phyloP scores from a whole-genome alignment of 2,113 vertebrate genomes.

The Muntiacus muntjak region DNA sequence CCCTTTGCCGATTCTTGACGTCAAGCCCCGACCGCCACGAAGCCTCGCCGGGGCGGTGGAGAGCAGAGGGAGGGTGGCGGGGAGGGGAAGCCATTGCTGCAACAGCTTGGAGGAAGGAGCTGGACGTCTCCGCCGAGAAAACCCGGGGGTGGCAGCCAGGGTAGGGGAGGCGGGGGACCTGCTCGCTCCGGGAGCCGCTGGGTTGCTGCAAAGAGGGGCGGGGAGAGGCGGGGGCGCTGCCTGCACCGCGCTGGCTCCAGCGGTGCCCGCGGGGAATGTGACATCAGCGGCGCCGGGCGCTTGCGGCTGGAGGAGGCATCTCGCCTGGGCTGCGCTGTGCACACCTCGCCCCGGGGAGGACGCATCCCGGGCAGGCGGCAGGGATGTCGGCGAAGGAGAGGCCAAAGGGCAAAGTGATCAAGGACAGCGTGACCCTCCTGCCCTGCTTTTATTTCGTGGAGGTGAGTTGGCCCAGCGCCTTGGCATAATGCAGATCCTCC shows the following conservation, averaged over 20 bases:
- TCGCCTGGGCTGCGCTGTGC: slow-evolving; percentile 51
- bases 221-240: slow-evolving; percentile 53
- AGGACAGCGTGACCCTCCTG: slow-evolving; percentile 95
- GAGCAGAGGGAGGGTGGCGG: not conserved
- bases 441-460: slow-evolving; percentile 99
- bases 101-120: slow-evolving; percentile 63
- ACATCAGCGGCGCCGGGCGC: slow-evolving; percentile 72
- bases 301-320: slow-evolving; percentile 67
- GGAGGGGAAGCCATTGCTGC: slow-evolving; percentile 62
- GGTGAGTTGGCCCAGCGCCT: slow-evolving; percentile 83
- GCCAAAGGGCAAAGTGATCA: slow-evolving; percentile 86
- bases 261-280: slow-evolving; percentile 78
- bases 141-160: not conserved
- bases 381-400: slow-evolving; percentile 92
- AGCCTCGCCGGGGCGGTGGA: slow-evolving; percentile 31
- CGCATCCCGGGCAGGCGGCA: slow-evolving; percentile 30
- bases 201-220: slow-evolving; percentile 60
- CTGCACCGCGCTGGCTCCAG: slow-evolving; percentile 72
- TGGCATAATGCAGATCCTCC: slow-evolving; percentile 54
- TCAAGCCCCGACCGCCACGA: slow-evolving; percentile 66
- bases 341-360: slow-evolving; percentile 60
- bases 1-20: slow-evolving; percentile 72
- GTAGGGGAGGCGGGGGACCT: not conserved
- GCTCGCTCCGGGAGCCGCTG: not conserved
- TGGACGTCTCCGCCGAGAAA: not conserved